Conservation (phyloP, 2,888 invertebrate genomes). For the Ormyrus rosae region DNA sequence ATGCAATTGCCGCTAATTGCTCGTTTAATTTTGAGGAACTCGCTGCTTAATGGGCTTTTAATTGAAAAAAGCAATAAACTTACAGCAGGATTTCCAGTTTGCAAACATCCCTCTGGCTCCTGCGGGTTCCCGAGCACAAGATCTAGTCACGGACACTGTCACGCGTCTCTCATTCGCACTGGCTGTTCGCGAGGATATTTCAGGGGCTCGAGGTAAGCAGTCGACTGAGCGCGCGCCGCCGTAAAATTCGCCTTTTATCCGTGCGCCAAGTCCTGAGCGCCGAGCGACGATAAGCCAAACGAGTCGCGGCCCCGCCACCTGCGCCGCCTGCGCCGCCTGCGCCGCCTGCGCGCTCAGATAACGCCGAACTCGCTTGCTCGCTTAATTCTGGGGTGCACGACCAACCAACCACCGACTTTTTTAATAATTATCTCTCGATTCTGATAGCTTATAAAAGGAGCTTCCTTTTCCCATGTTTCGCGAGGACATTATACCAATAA, state of each 20-base stretch:
- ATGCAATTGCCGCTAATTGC: no score
- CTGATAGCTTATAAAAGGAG: no score
- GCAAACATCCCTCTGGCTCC: conserved; percentile 59
- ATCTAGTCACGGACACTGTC: conserved; percentile 7
- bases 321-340: no score
- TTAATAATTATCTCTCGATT: no score
- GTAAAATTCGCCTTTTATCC: conserved; percentile 69
- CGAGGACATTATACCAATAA: no score
- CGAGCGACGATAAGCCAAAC: conserved; percentile 29
- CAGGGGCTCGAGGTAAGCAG: neutral
- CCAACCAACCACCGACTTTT: no score
- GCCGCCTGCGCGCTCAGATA: neutral
- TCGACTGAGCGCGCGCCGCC: conserved; percentile 67
- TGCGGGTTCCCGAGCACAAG: neutral
- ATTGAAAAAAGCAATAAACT: conserved; percentile 56
- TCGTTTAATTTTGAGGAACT: no score
- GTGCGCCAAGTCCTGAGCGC: conserved; percentile 2
- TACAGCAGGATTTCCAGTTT: conserved; percentile 65
- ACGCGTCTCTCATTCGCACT: conserved; percentile 3
- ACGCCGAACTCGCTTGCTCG: no score
- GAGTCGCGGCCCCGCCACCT: neutral
- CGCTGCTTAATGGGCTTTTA: no score
- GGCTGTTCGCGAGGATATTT: no score
- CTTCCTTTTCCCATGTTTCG: no score
- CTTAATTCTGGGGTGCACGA: no score